Evolutionary conservation across 2,113 vertebrate species (phyloP).

Genomic region (Oryzias melastigma): DNA sequence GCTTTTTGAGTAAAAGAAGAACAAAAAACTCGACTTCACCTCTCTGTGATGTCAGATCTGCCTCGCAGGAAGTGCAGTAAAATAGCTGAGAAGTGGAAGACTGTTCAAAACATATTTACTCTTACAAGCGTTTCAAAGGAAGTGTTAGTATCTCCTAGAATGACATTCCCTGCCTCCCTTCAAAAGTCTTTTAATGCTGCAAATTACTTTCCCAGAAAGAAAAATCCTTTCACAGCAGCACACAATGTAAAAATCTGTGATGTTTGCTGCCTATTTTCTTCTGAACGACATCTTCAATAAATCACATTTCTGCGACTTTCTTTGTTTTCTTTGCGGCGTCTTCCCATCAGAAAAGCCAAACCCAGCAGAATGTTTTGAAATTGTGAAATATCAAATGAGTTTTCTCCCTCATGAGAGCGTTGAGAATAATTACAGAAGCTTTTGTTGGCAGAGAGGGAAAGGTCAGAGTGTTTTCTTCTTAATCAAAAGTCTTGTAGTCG

Average conservation of each 20-base stretch:
- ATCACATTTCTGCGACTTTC: neutral
- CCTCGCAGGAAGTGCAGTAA: slow-evolving; percentile 10
- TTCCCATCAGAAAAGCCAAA: slow-evolving; percentile 4
- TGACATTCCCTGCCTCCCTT: slow-evolving; percentile 7
- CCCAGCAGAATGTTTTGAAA: neutral
- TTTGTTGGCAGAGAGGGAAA: slow-evolving; percentile 11
- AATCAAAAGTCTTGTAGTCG: slow-evolving; percentile 7
- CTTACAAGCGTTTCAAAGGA: neutral
- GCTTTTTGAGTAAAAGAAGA: neutral
- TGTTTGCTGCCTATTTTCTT: neutral
- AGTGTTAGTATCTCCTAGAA: neutral
- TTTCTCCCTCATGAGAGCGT: neutral
- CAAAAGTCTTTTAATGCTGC: slow-evolving; percentile 11
- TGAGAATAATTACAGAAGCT: slow-evolving; percentile 5
- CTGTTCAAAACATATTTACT: neutral
- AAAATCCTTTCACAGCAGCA: neutral
- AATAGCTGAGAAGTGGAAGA: slow-evolving; percentile 3
- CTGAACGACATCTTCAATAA: neutral
- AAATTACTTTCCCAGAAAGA: slow-evolving; percentile 3
- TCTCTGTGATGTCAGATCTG: slow-evolving; percentile 15
- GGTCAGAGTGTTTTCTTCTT: neutral
- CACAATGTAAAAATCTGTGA: neutral
- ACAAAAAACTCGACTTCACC: neutral
- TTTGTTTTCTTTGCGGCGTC: neutral
- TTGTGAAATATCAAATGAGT: neutral